phyloP scores from a whole-genome alignment of 2,888 invertebrate genomes.

The Herminia tarsipennalis region DNA sequence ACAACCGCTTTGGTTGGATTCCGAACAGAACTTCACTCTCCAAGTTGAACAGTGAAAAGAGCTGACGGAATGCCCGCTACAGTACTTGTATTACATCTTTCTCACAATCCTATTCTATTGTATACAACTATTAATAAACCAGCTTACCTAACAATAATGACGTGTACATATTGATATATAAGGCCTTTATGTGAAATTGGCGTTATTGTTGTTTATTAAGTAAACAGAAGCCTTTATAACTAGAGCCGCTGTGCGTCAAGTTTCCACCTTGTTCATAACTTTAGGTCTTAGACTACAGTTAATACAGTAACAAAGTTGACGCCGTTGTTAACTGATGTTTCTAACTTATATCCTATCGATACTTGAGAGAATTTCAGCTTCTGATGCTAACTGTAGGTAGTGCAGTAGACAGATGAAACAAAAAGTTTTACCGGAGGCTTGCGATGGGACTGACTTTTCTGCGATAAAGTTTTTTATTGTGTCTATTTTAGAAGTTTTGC shows the following conservation, averaged over 20 bases:
- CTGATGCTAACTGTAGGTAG: slow-evolving; percentile 1
- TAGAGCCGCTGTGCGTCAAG: slow-evolving; percentile 28
- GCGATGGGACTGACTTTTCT: background rate
- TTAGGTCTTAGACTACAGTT: slow-evolving; percentile 20
- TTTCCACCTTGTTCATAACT: slow-evolving; percentile 21
- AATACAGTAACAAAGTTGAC: slow-evolving; percentile 30
- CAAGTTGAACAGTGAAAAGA: too few relatives aligned
- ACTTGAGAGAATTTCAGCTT: slow-evolving; percentile 19
- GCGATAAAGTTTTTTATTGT: background rate
- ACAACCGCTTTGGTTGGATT: too few relatives aligned
- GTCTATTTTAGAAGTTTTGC: too few relatives aligned
- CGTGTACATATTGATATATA: too few relatives aligned
- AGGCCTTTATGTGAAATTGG: too few relatives aligned
- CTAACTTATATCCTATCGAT: slow-evolving; percentile 18
- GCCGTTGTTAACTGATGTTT: slow-evolving; percentile 26
- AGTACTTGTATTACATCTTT: too few relatives aligned
- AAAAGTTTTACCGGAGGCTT: slow-evolving; percentile 4
- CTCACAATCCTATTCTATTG: too few relatives aligned
- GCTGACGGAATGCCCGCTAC: too few relatives aligned
- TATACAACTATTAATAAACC: too few relatives aligned
- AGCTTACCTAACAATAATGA: too few relatives aligned
- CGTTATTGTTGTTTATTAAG: background rate
- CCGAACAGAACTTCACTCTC: too few relatives aligned
- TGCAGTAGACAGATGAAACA: background rate
- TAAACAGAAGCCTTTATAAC: background rate